Evolutionary conservation across 2,113 vertebrate genomes (phyloP).

Genomic region (Okapia johnstoni): DNA sequence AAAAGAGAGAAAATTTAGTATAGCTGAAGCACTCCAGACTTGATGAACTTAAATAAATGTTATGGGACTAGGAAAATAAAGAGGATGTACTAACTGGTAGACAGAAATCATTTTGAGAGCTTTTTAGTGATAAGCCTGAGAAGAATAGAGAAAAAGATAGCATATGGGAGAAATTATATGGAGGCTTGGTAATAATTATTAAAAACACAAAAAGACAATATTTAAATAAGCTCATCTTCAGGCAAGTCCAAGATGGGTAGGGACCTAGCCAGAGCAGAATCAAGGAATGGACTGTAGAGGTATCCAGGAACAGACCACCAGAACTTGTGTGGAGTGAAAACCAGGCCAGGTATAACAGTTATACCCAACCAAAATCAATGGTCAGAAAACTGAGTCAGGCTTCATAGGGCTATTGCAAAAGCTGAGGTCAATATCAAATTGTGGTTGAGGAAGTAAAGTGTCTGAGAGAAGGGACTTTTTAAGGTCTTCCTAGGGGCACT

Average conservation of each 20-base stretch:
- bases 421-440: background rate
- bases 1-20: background rate
- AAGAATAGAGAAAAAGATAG: background rate
- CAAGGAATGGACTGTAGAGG: background rate
- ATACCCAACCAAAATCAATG: background rate
- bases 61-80: background rate
- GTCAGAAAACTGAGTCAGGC: background rate
- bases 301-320: background rate
- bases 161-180: background rate
- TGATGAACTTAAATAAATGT: slow-evolving; percentile 27
- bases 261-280: background rate
- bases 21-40: background rate
- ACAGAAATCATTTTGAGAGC: background rate
- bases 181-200: background rate
- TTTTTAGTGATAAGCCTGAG: background rate
- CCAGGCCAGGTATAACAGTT: background rate
- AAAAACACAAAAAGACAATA: background rate
- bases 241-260: background rate
- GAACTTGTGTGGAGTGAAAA: background rate
- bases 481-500: background rate
- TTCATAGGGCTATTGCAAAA: accelerated
- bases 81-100: background rate
- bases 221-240: background rate
- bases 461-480: background rate
- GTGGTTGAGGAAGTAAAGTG: background rate